Base-by-base conservation (phyloP, 2,113 vertebrate genomes). In the Vidua macroura region DNA sequence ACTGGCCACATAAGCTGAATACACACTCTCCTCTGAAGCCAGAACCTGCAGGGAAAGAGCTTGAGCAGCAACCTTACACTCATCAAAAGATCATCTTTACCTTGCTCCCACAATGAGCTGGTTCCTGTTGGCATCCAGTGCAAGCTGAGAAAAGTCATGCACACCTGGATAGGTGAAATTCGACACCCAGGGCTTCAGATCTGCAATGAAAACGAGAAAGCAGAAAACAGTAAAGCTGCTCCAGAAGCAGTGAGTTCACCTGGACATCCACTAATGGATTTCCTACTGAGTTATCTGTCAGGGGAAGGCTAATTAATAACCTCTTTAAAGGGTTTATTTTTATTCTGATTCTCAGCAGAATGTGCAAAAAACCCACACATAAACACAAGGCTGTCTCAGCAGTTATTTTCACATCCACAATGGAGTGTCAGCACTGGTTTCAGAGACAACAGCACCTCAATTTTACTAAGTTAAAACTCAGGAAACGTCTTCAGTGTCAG, bases 51-150 rank as follows among this genome's bases (percentile, higher is more conserved):
- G 62, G 74, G 31, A 93, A 85, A 83, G 66, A 84, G 37, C 22
- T 64, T 48, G 67, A 88, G 76, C 55, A 86, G 84, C 60, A 91
- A 43, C n/a, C 59, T 58, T 73, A 52, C 33, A 63, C 85, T 96
- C 85, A 92, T 93, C 80, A 83, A 68, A 94, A 93, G 19, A 77
- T 92, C 80, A 93, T 95, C 93, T 93, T 98, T 98, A 99, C 99
- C 99, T 99, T 97, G 99, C 99, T 97, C 99, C 99, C 91, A 99
- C 98, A 94, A 99, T 98, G 96, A 99, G 98, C 97, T 99, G 99
- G 97, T 99, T 99, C 97, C 99, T 98, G 90, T 98, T 98, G 96
- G 99, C 98, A 97, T 99, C 99, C 94, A 99, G 98, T 86, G 99
- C 99, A 74, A 99, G 98, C 97, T 99, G 99, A 83, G 99, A 99